phyloP scores from a whole-genome alignment of 2,888 invertebrate genomes.

The Glomeris marginata region DNA sequence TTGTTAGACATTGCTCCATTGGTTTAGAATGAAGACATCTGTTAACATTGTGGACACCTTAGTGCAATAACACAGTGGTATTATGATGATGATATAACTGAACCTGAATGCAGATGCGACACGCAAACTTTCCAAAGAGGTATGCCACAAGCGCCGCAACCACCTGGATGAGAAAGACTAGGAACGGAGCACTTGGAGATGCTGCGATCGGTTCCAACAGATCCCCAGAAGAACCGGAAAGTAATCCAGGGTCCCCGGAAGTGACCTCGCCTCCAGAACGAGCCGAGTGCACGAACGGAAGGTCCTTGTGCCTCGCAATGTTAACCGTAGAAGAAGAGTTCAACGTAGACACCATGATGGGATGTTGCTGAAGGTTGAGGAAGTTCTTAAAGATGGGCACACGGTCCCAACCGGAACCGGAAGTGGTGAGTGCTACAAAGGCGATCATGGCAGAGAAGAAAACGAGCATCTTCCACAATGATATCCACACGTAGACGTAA shows the following conservation, averaged over 20 bases:
- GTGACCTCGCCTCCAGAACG: constrained; percentile 3
- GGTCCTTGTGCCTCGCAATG: too few relatives aligned
- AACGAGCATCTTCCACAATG: constrained; percentile 73
- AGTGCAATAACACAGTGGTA: too few relatives aligned
- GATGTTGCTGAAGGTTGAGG: constrained; percentile 40
- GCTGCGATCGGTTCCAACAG: constrained; percentile 13
- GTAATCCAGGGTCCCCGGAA: not conserved
- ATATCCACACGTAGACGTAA: constrained; percentile 76
- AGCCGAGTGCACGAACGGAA: too few relatives aligned
- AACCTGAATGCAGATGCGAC: constrained; percentile 82
- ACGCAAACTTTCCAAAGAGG: constrained; percentile 85
- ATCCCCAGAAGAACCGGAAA: constrained; percentile 12
- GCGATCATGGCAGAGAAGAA: constrained; percentile 61
- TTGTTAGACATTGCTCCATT: too few relatives aligned
- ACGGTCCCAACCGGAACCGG: constrained; percentile 38
- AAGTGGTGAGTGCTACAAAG: constrained; percentile 45
- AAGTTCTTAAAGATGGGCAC: constrained; percentile 58
- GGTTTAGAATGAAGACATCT: too few relatives aligned
- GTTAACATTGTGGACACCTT: too few relatives aligned
- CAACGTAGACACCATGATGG: too few relatives aligned
- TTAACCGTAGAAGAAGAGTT: too few relatives aligned
- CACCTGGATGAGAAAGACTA: constrained; percentile 61
- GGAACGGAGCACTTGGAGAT: constrained; percentile 44
- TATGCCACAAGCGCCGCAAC: constrained; percentile 74
- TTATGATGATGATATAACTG: too few relatives aligned